phyloP scores from a whole-genome alignment of 1,140 invertebrate species.

The Pantala flavescens region DNA sequence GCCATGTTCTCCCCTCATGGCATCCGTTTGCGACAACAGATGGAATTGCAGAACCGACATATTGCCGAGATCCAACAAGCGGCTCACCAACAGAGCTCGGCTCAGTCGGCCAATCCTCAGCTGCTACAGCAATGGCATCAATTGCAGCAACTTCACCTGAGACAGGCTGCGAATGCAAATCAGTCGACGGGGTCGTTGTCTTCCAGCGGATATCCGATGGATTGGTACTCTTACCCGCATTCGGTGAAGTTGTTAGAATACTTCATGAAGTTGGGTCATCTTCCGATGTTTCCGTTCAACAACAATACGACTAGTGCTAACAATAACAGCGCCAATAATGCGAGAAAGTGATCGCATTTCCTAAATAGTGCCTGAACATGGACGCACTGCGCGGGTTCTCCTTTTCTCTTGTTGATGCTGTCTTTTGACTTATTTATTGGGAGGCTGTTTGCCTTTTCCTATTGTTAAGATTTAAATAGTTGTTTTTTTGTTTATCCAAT shows the following conservation, averaged over 20 bases:
- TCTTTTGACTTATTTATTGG: neutral
- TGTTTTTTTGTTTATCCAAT: neutral
- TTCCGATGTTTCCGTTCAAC: neutral
- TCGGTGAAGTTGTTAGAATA: neutral
- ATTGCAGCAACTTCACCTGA: neutral
- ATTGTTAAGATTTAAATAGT: neutral
- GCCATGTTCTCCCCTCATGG: neutral
- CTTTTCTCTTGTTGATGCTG: neutral
- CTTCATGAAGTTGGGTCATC: neutral
- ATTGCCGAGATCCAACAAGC: neutral
- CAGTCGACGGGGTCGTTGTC: neutral
- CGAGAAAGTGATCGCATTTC: neutral
- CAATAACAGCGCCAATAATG: neutral
- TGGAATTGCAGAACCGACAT: neutral
- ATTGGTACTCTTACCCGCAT: neutral
- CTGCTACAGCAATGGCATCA: neutral
- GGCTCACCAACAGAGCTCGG: neutral
- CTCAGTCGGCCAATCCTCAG: neutral
- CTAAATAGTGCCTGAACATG: no score
- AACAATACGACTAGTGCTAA: neutral
- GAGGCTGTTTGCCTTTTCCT: neutral
- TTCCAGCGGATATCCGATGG: neutral
- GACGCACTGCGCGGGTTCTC: no score
- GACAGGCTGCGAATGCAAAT: neutral
- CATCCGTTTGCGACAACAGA: neutral